phyloP scores from a whole-genome alignment of 1,140 invertebrate genomes.

The Stratiolaelaps scimitus region DNA sequence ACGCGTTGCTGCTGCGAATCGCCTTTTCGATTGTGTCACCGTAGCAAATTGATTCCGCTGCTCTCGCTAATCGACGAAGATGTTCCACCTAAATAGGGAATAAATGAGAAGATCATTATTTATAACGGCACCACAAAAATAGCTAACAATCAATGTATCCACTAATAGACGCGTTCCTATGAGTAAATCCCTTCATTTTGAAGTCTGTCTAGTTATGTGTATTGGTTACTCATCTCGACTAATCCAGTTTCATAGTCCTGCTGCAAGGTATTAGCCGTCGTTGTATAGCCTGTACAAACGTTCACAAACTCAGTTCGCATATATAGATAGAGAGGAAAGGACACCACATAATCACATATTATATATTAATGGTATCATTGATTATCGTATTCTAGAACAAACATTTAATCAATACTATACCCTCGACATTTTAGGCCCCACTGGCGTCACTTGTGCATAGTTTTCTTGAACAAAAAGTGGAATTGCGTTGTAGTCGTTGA shows the following conservation, averaged over 20 bases:
- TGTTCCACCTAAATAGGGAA: slow-evolving; percentile 41
- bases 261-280: no score
- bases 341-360: slow-evolving; percentile 33
- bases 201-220: background rate
- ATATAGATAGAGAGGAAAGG: no score
- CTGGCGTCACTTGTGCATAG: slow-evolving; percentile 63
- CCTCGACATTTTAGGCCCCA: slow-evolving; percentile 37
- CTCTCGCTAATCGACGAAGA: slow-evolving; percentile 56
- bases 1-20: slow-evolving; percentile 63
- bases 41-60: slow-evolving; percentile 67
- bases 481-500: slow-evolving; percentile 87
- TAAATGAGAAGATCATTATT: no score
- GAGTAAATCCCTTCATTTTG: slow-evolving; percentile 30
- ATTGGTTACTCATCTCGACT: no score
- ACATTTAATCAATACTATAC: no score
- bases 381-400: slow-evolving; percentile 27
- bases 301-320: slow-evolving; percentile 48
- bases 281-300: slow-evolving; percentile 1
- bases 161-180: slow-evolving; percentile 29
- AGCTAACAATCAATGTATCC: slow-evolving; percentile 36
- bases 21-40: slow-evolving; percentile 71
- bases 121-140: no score
- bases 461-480: slow-evolving; percentile 97
- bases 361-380: slow-evolving; percentile 25
- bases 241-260: no score